phyloP scores from a whole-genome alignment of 1,140 invertebrate species.

The Plodia interpunctella region DNA sequence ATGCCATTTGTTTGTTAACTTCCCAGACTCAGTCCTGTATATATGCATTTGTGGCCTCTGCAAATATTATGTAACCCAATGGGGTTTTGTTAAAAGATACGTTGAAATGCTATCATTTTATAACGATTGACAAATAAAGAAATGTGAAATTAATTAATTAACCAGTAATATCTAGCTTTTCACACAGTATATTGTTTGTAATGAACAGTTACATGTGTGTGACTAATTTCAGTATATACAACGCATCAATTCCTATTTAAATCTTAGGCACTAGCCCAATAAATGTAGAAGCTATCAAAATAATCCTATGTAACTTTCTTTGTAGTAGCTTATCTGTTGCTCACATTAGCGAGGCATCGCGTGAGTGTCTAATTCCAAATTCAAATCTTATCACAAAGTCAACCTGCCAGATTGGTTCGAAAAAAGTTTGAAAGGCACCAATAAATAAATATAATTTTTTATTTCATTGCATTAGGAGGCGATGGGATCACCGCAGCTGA shows the following conservation, averaged over 20 bases:
- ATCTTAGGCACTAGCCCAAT: background rate
- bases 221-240: background rate
- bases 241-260: background rate
- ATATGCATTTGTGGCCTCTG: conserved; percentile 22
- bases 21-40: conserved; percentile 31
- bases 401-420: conserved; percentile 17
- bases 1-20: conserved; percentile 59
- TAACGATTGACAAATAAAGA: too few relatives aligned
- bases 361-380: background rate
- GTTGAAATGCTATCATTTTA: too few relatives aligned
- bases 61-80: conserved; percentile 30
- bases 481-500: conserved; percentile 63
- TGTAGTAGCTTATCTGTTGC: conserved; percentile 28
- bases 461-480: conserved; percentile 50
- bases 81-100: too few relatives aligned
- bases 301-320: too few relatives aligned
- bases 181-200: too few relatives aligned
- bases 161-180: too few relatives aligned
- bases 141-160: too few relatives aligned
- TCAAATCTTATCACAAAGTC: conserved; percentile 11
- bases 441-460: conserved; percentile 46
- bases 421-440: conserved; percentile 26
- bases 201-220: too few relatives aligned
- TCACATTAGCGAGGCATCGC: conserved; percentile 22
- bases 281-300: conserved; percentile 18